Conservation (phyloP, 2,113 vertebrate species). For the Xyliphius kryptos region DNA sequence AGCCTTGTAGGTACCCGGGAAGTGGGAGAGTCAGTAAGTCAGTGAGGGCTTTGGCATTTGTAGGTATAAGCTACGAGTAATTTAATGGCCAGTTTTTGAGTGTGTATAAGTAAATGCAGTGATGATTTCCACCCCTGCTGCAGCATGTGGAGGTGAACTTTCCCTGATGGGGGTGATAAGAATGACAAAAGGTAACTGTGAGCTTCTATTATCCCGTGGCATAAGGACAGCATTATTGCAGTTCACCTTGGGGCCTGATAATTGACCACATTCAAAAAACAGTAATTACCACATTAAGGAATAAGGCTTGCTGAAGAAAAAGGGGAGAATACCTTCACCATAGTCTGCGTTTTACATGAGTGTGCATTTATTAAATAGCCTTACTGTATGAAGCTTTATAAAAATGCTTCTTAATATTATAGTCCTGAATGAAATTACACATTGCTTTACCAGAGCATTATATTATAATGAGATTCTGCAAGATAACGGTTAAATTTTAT, state of each 20-base stretch:
- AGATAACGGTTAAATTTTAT: too few relatives aligned
- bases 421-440: too few relatives aligned
- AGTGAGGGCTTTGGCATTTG: too few relatives aligned
- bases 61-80: too few relatives aligned
- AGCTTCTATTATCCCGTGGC: slow-evolving; percentile 9
- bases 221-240: slow-evolving; percentile 3
- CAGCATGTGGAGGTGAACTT: slow-evolving; percentile 3
- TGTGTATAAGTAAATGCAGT: neutral
- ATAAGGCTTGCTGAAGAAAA: neutral
- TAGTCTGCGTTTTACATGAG: neutral
- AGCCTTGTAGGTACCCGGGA: too few relatives aligned
- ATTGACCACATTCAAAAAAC: slow-evolving; percentile 8
- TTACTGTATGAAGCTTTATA: too few relatives aligned
- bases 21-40: too few relatives aligned
- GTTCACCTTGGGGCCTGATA: slow-evolving; percentile 21
- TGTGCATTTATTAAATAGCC: neutral
- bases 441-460: too few relatives aligned
- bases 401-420: too few relatives aligned
- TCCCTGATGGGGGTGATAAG: slow-evolving; percentile 5
- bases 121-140: neutral
- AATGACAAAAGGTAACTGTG: slow-evolving; percentile 16
- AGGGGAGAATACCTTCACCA: neutral
- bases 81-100: neutral
- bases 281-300: slow-evolving; percentile 15
- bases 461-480: too few relatives aligned